These are phyloP conservation scores for Crotalus helleri DNA, from an alignment of 2,113 vertebrate genomes.

Conservation along the genomic window DNA sequence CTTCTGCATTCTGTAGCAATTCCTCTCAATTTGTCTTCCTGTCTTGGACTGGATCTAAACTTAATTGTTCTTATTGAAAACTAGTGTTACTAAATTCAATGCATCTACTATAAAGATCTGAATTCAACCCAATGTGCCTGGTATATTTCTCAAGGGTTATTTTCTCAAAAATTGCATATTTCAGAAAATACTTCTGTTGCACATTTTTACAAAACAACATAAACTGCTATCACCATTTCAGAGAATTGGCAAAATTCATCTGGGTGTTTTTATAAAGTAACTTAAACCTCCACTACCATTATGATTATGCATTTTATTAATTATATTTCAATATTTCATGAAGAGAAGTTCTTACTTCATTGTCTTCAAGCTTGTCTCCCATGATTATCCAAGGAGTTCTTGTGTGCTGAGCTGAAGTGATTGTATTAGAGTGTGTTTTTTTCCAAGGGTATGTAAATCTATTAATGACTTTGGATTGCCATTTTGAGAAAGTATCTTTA, in stretches of 20 bases:
- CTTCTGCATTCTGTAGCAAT: not conserved
- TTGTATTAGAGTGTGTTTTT: slow-evolving; percentile 16
- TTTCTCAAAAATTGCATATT: not conserved
- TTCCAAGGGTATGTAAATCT: slow-evolving; percentile 19
- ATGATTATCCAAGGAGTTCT: not conserved
- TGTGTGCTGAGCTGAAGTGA: not conserved
- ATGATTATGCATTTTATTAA: not conserved
- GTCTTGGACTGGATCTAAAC: not conserved
- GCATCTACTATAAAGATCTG: not conserved
- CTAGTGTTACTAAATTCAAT: not conserved
- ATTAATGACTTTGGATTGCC: slow-evolving; percentile 33
- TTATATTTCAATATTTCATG: not conserved
- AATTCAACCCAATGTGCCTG: not conserved
- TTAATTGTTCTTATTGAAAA: not conserved
- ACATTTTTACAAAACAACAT: not conserved
- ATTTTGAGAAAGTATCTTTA: slow-evolving; percentile 5
- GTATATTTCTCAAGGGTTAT: not conserved
- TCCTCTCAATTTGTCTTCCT: not conserved
- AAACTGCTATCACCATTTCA: not conserved
- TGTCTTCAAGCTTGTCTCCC: not conserved
- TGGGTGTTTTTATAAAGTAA: not conserved
- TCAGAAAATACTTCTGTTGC: not conserved
- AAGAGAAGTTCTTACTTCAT: not conserved
- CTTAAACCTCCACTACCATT: not conserved
- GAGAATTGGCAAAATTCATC: not conserved